Evolutionary conservation across 2,113 vertebrate genomes (phyloP).

Genomic region (Solea senegalensis): DNA sequence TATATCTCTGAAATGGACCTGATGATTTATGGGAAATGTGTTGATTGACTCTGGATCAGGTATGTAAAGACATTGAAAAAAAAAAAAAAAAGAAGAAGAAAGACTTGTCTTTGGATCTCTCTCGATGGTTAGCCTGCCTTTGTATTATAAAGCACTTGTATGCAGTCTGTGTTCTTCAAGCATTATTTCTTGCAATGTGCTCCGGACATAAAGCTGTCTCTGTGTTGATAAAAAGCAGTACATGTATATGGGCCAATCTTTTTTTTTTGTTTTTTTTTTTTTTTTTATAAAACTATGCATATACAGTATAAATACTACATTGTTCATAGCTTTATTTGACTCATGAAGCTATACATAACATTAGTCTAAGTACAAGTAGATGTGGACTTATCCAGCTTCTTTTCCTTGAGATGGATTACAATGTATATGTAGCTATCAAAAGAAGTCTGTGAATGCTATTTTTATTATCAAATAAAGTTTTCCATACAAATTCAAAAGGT

Average conservation of each 20-base stretch:
- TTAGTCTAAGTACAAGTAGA: conserved; percentile 91
- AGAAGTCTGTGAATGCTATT: conserved; percentile 97
- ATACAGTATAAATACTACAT: conserved; percentile 93
- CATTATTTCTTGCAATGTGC: conserved; percentile 90
- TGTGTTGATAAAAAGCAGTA: conserved; percentile 94
- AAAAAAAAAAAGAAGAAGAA: conserved; percentile 81
- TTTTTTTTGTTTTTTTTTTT: conserved; percentile 84
- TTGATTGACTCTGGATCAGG: conserved; percentile 98
- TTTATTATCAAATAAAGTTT: conserved; percentile 99
- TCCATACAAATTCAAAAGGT: conserved; percentile 88
- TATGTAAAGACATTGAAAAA: conserved; percentile 95
- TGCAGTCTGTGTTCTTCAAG: conserved; percentile 90
- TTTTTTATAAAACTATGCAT: conserved; percentile 95
- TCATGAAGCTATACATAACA: conserved; percentile 90
- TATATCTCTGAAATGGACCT: conserved; percentile 96
- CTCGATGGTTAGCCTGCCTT: conserved; percentile 91
- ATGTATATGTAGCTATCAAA: conserved; percentile 95
- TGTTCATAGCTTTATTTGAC: conserved; percentile 99
- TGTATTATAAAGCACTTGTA: conserved; percentile 91
- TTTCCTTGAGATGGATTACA: conserved; percentile 90
- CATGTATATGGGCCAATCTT: conserved; percentile 95
- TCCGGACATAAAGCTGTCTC: conserved; percentile 90
- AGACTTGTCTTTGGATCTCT: conserved; percentile 85
- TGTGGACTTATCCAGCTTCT: conserved; percentile 90
- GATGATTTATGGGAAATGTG: conserved; percentile 93